These are phyloP conservation scores for Synodontis membranacea DNA, from an alignment of 2,113 vertebrate species.

Conservation along the genomic window DNA sequence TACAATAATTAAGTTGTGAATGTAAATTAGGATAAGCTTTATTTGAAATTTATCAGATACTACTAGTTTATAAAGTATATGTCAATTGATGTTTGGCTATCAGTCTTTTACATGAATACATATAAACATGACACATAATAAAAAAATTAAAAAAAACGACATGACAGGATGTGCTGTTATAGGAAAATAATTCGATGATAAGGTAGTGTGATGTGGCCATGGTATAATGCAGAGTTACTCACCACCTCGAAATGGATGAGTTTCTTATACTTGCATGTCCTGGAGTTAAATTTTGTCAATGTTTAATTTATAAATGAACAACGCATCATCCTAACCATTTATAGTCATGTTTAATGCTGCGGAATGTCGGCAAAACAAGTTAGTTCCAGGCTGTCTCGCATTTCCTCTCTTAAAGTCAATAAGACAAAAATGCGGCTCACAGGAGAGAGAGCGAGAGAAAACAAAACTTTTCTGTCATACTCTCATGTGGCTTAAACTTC, in stretches of 20 bases:
- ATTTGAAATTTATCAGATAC: background rate
- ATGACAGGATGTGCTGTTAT: no score
- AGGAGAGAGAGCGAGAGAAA: background rate
- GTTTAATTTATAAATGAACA: no score
- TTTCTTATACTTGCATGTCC: no score
- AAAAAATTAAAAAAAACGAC: no score
- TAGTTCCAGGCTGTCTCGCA: background rate
- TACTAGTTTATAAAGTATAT: background rate
- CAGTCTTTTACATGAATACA: background rate
- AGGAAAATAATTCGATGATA: background rate
- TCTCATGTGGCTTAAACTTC: background rate
- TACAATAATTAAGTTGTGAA: background rate
- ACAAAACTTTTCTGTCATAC: background rate
- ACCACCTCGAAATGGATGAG: no score
- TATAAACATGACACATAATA: background rate
- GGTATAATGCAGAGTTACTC: background rate
- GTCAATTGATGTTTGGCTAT: background rate
- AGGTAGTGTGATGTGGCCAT: background rate
- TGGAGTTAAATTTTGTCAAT: no score
- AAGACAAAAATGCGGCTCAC: background rate
- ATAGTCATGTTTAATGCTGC: no score
- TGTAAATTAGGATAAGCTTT: background rate
- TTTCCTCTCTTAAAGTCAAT: background rate
- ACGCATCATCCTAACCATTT: background rate
- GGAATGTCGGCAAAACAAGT: no score